Conservation (phyloP, 2,113 vertebrate genomes). For the Coregonus clupeaformis region DNA sequence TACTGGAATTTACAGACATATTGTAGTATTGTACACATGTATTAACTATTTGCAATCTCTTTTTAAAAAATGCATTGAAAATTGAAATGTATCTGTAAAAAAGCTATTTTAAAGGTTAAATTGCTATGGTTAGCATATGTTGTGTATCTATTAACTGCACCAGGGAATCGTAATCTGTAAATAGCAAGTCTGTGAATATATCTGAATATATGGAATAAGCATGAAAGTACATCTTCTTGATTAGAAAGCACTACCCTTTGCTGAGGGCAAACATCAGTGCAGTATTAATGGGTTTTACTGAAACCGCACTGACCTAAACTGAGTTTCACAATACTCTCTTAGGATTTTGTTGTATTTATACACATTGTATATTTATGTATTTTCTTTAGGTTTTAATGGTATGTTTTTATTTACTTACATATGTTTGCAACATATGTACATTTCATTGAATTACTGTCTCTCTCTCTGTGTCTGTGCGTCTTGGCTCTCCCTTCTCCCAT, state of each 20-base stretch:
- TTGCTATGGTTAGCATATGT: neutral
- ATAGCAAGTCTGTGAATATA: constrained; percentile 34
- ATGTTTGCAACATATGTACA: constrained; percentile 36
- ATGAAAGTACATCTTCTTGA: constrained; percentile 59
- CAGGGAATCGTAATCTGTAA: neutral
- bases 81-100: constrained; percentile 32
- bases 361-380: constrained; percentile 21
- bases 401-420: constrained; percentile 15
- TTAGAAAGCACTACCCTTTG: constrained; percentile 48
- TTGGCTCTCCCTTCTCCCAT: constrained; percentile 58
- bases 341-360: constrained; percentile 26
- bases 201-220: constrained; percentile 42
- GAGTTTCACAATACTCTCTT: constrained; percentile 25
- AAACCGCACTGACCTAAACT: constrained; percentile 43
- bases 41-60: too few relatives aligned
- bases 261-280: constrained; percentile 39
- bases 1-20: too few relatives aligned
- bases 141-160: neutral
- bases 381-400: neutral
- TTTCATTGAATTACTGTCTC: constrained; percentile 69
- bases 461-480: constrained; percentile 70
- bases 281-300: constrained; percentile 43
- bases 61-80: neutral
- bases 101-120: too few relatives aligned
- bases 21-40: too few relatives aligned